Evolutionary conservation across 2,888 invertebrate species (phyloP).

Genomic region (Cyclophora albipunctata): DNA sequence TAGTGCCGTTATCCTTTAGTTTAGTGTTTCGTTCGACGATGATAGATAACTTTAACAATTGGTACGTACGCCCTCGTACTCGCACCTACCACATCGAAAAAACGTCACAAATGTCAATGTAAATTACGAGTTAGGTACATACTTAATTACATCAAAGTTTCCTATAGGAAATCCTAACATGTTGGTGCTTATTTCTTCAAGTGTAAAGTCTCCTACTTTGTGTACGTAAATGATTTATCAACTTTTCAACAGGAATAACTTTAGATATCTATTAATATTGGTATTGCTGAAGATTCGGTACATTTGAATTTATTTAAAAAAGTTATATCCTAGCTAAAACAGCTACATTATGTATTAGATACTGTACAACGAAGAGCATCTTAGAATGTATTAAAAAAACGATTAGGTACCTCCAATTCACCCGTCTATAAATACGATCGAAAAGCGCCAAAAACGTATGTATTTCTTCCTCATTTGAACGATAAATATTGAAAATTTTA

Average conservation of each 20-base stretch:
- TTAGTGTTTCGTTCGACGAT: conserved; percentile 24
- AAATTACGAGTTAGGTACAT: conserved; percentile 6
- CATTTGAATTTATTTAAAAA: conserved; percentile 65
- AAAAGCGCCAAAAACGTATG: conserved; percentile 48
- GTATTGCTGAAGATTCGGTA: conserved; percentile 58
- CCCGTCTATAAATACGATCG: conserved; percentile 50
- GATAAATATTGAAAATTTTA: conserved; percentile 53
- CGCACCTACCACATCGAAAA: conserved; percentile 4
- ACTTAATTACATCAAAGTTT: conserved; percentile 36
- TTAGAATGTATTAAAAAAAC: conserved; percentile 52
- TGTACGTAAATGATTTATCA: conserved; percentile 23
- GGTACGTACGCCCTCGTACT: conserved; percentile 22
- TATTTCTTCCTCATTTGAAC: conserved; percentile 34
- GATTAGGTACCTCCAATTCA: conserved; percentile 27
- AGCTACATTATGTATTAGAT: conserved; percentile 66
- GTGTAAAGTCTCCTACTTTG: conserved; percentile 31
- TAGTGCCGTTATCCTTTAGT: conserved; percentile 59
- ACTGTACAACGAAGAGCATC: conserved; percentile 69
- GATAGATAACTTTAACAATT: conserved; percentile 19
- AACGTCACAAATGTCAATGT: conserved; percentile 23
- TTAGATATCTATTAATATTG: conserved; percentile 51
- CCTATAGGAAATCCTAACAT: conserved; percentile 55
- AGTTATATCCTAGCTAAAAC: conserved; percentile 72
- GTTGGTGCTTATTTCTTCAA: conserved; percentile 60
- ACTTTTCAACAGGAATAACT: conserved; percentile 51